These are phyloP conservation scores for Poeciliopsis prolifica DNA, from an alignment of 2,113 vertebrate genomes.

Conservation along the genomic window DNA sequence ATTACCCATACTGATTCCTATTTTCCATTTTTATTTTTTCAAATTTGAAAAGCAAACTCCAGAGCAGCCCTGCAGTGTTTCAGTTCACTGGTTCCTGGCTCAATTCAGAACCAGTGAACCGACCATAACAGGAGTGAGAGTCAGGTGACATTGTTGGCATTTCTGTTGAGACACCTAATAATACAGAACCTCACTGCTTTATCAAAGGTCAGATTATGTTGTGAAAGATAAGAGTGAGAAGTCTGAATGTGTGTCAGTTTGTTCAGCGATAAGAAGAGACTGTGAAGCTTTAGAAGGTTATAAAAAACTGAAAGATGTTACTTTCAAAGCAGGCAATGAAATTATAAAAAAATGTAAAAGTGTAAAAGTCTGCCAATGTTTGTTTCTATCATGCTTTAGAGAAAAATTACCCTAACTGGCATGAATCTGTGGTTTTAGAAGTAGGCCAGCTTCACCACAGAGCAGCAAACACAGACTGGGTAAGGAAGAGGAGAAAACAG, in stretches of 20 bases:
- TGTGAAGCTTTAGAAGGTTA: conserved; percentile 1
- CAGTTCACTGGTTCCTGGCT: not conserved
- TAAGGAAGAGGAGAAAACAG: conserved; percentile 15
- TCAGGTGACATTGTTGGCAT: not conserved
- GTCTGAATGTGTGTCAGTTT: not conserved
- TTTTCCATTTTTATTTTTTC: not conserved
- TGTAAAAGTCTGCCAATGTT: not conserved
- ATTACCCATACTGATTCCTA: not conserved
- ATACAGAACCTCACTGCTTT: not conserved
- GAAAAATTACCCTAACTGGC: not conserved
- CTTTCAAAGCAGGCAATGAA: not conserved
- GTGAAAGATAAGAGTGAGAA: not conserved
- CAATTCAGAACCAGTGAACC: not conserved
- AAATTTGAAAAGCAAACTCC: not conserved
- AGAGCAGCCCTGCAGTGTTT: not conserved
- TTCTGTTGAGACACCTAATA: not conserved
- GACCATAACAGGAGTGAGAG: conserved; percentile 24
- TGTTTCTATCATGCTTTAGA: not conserved
- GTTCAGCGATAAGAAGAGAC: not conserved
- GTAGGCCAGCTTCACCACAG: not conserved
- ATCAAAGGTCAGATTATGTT: not conserved
- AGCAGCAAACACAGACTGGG: not conserved
- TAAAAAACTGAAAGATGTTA: conserved; percentile 3
- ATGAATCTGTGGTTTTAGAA: not conserved
- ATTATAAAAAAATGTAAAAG: not conserved